Evolutionary conservation across 2,113 vertebrate genomes (phyloP).

Genomic region (Panthera tigris): DNA sequence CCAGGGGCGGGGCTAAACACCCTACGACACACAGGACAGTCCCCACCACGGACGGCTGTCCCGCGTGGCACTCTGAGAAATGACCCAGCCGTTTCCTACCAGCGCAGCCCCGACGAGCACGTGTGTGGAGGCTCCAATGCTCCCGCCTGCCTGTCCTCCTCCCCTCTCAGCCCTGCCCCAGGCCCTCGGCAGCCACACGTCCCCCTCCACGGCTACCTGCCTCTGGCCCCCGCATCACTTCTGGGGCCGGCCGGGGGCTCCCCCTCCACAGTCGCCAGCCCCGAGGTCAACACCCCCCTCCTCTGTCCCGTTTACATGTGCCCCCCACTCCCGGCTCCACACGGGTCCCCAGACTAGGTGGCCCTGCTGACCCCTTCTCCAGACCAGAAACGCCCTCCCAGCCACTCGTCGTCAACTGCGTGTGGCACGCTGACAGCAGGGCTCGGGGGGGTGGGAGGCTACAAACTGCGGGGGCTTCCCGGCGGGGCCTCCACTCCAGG

Average conservation of each 20-base stretch:
- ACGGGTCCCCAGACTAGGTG: accelerated
- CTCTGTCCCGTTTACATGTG: accelerated
- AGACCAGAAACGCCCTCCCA: background rate
- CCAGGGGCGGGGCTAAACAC: background rate
- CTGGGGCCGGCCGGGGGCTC: accelerated
- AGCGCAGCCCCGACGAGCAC: background rate
- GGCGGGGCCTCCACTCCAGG: too few species aligned
- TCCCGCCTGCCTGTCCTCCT: accelerated
- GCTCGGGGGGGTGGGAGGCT: accelerated
- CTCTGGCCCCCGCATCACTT: background rate
- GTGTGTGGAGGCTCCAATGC: accelerated
- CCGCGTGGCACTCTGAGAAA: accelerated
- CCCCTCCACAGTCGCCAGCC: background rate
- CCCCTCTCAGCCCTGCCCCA: accelerated
- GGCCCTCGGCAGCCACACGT: accelerated
- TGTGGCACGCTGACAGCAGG: background rate
- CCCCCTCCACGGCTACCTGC: background rate
- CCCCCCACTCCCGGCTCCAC: accelerated
- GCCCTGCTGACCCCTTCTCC: background rate
- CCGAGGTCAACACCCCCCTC: accelerated
- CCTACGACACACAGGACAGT: accelerated
- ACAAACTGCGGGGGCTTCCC: too few species aligned
- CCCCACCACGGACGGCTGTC: background rate
- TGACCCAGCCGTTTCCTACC: accelerated
- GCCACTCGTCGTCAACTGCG: accelerated